A percentile compares a stretch with the other conserved stretches of the same genome.
Evolutionary conservation across 2,113 vertebrate species (phyloP).

Genomic region (Muntiacus muntjak): DNA sequence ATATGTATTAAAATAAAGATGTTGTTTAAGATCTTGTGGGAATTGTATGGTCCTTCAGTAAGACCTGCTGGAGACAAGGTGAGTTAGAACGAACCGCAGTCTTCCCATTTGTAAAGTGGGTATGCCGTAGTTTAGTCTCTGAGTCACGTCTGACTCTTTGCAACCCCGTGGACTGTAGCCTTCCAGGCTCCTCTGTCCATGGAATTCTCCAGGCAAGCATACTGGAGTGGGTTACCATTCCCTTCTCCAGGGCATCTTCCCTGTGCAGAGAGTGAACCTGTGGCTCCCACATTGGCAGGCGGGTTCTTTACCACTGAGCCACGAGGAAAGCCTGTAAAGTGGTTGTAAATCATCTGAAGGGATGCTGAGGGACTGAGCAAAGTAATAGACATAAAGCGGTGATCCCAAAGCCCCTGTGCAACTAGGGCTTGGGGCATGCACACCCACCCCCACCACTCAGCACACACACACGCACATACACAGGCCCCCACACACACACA

Average conservation of each 20-base stretch:
- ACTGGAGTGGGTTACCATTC: accelerated
- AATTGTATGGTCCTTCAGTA: accelerated
- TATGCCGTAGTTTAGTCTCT: accelerated
- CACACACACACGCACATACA: no score
- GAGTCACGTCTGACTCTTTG: neutral
- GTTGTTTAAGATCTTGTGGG: neutral
- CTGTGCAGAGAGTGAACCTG: neutral
- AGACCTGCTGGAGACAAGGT: no score
- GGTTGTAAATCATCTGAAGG: accelerated
- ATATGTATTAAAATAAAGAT: accelerated
- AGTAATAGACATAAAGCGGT: accelerated
- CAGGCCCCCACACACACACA: accelerated
- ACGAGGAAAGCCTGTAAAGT: neutral
- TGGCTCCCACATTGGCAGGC: neutral
- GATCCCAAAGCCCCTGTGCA: neutral
- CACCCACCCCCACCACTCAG: accelerated
- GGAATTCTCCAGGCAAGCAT: neutral
- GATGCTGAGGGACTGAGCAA: neutral
- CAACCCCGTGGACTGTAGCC: neutral
- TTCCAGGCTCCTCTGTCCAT: neutral
- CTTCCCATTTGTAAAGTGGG: neutral
- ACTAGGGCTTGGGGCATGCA: neutral
- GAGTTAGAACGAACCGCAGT: accelerated
- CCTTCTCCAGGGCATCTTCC: neutral
- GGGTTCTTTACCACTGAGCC: neutral